Conservation (phyloP, 2,888 invertebrate genomes). For the Anaspis maculata region DNA sequence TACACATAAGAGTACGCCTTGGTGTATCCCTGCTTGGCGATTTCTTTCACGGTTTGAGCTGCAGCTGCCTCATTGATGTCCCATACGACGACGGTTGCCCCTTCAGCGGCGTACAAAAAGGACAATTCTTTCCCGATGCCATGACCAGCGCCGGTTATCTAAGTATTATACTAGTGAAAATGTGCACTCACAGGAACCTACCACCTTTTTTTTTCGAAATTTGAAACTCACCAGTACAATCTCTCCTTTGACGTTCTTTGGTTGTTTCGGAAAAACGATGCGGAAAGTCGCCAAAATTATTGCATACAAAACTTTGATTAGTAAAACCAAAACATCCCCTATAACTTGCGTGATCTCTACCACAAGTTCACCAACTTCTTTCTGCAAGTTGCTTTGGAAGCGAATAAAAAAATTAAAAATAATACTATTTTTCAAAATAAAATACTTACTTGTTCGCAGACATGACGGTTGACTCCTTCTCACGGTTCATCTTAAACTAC, state of each 20-base stretch:
- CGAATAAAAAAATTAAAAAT: too few species aligned
- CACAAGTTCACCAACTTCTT: conserved; percentile 7
- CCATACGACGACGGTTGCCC: conserved; percentile 66
- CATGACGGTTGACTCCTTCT: too few species aligned
- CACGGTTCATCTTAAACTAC: too few species aligned
- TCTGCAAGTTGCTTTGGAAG: too few species aligned
- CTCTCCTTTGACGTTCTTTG: conserved; percentile 55
- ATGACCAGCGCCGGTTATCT: conserved; percentile 82
- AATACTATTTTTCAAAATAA: too few species aligned
- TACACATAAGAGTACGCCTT: conserved; percentile 34
- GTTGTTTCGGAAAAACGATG: conserved; percentile 8
- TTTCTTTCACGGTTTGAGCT: conserved; percentile 55
- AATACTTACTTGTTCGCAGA: too few species aligned
- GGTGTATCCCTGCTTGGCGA: conserved; percentile 41
- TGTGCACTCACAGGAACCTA: conserved; percentile 3
- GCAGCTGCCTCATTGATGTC: conserved; percentile 67
- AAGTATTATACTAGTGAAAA: too few species aligned
- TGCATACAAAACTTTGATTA: conserved; percentile 8
- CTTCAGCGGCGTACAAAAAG: conserved; percentile 60
- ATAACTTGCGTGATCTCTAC: conserved; percentile 5
- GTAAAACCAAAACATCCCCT: conserved; percentile 5
- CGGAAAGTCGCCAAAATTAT: conserved; percentile 3
- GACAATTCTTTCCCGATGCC: conserved; percentile 77
- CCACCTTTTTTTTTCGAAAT: too few species aligned
- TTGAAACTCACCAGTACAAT: conserved; percentile 60